A percentile compares a stretch with the other conserved stretches of the same genome.
Conservation (phyloP, 2,113 vertebrate species). For the Phrynosoma blainvillii region DNA sequence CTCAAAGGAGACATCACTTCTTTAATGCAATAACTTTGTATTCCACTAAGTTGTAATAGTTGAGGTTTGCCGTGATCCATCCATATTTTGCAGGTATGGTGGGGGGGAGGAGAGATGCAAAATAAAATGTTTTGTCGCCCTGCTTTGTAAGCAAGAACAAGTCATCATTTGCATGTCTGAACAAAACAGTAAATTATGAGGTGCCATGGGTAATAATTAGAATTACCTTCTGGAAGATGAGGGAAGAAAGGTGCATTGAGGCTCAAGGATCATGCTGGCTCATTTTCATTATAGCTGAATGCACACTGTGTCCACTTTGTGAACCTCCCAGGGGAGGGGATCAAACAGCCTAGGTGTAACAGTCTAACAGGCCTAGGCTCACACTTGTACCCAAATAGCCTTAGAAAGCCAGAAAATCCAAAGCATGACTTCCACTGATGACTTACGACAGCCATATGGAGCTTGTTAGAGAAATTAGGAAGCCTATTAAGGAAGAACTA, state of each 20-base stretch:
- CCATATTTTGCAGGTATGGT: neutral
- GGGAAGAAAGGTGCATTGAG: neutral
- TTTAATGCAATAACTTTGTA: neutral
- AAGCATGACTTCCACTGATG: neutral
- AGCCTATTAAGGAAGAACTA: neutral
- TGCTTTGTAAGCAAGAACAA: neutral
- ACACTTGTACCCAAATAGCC: neutral
- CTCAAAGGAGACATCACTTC: neutral
- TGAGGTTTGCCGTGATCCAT: neutral
- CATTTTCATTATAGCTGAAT: neutral
- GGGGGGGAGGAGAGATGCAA: neutral
- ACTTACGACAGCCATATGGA: conserved; percentile 23
- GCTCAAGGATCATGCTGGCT: neutral
- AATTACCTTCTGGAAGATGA: neutral
- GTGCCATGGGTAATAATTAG: neutral
- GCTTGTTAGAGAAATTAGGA: neutral
- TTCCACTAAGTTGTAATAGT: neutral
- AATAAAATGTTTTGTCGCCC: neutral
- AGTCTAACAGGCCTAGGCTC: neutral
- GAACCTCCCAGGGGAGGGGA: neutral
- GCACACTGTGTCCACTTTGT: neutral
- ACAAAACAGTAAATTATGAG: neutral
- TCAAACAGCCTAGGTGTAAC: neutral
- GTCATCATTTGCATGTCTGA: neutral
- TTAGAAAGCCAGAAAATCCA: neutral